These are phyloP conservation scores for Cryptoprocta ferox DNA, from an alignment of 2,797 vertebrate genomes.

Conservation along the genomic window DNA sequence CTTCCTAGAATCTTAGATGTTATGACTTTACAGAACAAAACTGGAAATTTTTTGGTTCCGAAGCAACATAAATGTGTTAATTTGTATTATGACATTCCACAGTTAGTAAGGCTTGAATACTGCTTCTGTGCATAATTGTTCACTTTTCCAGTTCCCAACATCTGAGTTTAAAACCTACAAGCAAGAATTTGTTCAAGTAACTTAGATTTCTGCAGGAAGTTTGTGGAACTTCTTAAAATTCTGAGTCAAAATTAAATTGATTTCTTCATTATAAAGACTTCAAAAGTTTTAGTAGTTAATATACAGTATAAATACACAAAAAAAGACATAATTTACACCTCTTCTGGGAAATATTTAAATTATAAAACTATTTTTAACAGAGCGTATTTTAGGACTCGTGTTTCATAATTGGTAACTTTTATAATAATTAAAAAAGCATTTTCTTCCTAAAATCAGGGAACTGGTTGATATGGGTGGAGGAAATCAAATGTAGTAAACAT, in stretches of 20 bases:
- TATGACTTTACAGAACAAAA: not conserved
- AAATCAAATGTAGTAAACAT: not conserved
- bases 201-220: not conserved
- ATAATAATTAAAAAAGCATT: not conserved
- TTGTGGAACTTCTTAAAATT: not conserved
- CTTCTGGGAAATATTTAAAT: not conserved
- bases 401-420: not conserved
- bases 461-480: not conserved
- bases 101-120: not conserved
- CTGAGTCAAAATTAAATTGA: not conserved
- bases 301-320: not conserved
- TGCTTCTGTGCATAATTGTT: not conserved
- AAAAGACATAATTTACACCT: not conserved
- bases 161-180: not conserved
- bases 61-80: not conserved
- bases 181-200: not conserved
- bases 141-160: not conserved
- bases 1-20: not conserved
- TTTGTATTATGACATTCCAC: not conserved
- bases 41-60: not conserved
- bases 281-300: not conserved
- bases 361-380: not conserved
- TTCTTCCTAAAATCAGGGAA: not conserved
- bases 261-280: not conserved
- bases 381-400: not conserved